Percentiles rank a stretch among this genome's conserved stretches.
phyloP scores from a whole-genome alignment of 2,113 vertebrate genomes.

The Corvus moneduloides region DNA sequence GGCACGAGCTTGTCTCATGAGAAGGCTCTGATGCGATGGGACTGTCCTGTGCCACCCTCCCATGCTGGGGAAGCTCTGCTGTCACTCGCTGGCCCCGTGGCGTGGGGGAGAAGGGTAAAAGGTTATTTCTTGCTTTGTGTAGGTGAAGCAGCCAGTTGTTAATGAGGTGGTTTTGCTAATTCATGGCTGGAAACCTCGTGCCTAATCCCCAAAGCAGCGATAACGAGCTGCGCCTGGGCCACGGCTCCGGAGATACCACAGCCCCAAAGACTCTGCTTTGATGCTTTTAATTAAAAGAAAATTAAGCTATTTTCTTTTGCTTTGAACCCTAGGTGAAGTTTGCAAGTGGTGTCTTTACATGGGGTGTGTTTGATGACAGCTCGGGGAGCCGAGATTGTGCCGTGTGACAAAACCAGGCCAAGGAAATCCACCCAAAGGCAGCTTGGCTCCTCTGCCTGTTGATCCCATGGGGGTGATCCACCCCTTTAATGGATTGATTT shows the following conservation, averaged over 20 bases:
- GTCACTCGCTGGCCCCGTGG: rapidly evolving
- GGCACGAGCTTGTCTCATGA: background rate
- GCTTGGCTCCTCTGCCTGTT: background rate
- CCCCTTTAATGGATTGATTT: background rate
- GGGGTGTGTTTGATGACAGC: background rate
- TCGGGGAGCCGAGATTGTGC: background rate
- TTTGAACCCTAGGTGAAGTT: background rate
- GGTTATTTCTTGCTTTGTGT: background rate
- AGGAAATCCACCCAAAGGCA: background rate
- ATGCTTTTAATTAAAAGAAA: background rate
- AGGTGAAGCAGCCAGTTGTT: background rate
- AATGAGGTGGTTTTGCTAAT: background rate
- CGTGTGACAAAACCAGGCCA: rapidly evolving
- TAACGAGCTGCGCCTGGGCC: rapidly evolving
- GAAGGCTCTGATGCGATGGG: background rate
- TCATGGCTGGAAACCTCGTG: background rate
- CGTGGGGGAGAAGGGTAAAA: background rate
- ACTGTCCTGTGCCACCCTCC: background rate
- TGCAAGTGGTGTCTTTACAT: background rate
- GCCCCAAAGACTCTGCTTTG: background rate
- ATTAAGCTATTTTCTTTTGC: background rate
- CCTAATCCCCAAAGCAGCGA: background rate
- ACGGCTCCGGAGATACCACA: rapidly evolving
- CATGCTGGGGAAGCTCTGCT: background rate
- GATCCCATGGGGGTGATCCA: background rate